A percentile compares a stretch with the other conserved stretches of the same genome.
Conservation (phyloP, 2,888 invertebrate genomes). For the Perdita meconis region DNA sequence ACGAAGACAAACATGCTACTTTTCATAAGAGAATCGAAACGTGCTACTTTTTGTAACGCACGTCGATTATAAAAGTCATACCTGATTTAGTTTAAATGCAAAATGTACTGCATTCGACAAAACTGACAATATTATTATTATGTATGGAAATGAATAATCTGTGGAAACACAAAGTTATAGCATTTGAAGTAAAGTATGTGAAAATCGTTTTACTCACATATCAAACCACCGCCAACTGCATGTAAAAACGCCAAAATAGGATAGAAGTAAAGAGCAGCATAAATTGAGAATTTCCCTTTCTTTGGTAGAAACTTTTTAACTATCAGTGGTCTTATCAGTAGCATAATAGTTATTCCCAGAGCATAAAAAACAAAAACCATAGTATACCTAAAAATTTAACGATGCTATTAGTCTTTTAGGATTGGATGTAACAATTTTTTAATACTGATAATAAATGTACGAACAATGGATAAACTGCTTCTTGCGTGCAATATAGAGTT, state of each 20-base stretch:
- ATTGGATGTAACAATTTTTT: too few species aligned
- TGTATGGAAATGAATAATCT: constrained; percentile 98
- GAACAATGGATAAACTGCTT: constrained; percentile 98
- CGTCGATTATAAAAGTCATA: constrained; percentile 70
- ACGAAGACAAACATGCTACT: too few species aligned
- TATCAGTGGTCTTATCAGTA: constrained; percentile 91
- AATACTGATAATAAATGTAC: too few species aligned
- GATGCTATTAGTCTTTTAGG: constrained; percentile 25
- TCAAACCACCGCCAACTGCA: constrained; percentile 94
- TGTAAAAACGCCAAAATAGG: constrained; percentile 94
- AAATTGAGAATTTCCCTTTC: constrained; percentile 92
- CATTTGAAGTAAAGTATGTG: not conserved
- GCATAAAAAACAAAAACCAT: constrained; percentile 96
- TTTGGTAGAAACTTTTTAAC: constrained; percentile 88
- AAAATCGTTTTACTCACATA: constrained; percentile 89
- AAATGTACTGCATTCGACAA: constrained; percentile 97
- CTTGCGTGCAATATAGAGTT: constrained; percentile 97
- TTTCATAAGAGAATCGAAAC: too few species aligned
- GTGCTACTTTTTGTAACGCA: too few species aligned
- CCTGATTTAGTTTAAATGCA: constrained; percentile 93
- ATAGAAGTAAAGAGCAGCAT: constrained; percentile 97
- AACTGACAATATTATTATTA: constrained; percentile 95
- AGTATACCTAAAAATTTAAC: constrained; percentile 89
- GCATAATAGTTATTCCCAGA: constrained; percentile 91
- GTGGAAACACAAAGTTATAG: constrained; percentile 82